Conservation (phyloP, 2,888 invertebrate species). For the Tubulanus polymorphus region DNA sequence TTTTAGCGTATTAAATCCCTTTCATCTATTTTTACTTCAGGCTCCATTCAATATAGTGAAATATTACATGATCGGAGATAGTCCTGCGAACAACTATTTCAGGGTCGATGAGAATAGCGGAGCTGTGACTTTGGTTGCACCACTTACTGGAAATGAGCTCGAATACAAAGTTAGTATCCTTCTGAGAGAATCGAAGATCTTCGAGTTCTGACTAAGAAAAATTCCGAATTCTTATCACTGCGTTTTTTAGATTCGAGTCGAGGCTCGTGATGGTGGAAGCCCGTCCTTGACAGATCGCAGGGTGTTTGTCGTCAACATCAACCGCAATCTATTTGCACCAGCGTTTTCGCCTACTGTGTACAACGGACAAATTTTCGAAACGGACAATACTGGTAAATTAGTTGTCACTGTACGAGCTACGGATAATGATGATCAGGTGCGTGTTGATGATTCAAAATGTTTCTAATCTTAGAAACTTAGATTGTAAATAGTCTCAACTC, state of each 20-base stretch:
- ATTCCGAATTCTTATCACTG: no score
- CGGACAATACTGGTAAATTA: constrained; percentile 17
- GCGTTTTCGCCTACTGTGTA: constrained; percentile 16
- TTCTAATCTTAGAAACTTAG: no score
- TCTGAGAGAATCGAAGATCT: no score
- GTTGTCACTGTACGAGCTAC: constrained; percentile 24
- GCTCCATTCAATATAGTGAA: constrained; percentile 22
- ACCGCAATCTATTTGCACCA: constrained; percentile 33
- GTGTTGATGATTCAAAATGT: no score
- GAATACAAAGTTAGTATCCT: no score
- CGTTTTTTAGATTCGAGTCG: constrained; percentile 23
- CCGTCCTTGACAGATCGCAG: constrained; percentile 27
- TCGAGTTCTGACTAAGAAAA: no score
- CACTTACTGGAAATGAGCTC: no score
- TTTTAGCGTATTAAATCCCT: no score
- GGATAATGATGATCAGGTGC: constrained; percentile 27
- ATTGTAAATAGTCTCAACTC: no score
- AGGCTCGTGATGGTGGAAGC: constrained; percentile 33
- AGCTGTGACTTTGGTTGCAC: not conserved
- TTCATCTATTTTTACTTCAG: constrained; percentile 23
- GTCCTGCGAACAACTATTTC: constrained; percentile 18
- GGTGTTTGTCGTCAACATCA: constrained; percentile 27
- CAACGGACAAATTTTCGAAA: not conserved
- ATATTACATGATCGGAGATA: constrained; percentile 23
- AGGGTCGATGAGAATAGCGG: constrained; percentile 6